Conservation (phyloP, 2,113 vertebrate genomes). For the Epinephelus moara region DNA sequence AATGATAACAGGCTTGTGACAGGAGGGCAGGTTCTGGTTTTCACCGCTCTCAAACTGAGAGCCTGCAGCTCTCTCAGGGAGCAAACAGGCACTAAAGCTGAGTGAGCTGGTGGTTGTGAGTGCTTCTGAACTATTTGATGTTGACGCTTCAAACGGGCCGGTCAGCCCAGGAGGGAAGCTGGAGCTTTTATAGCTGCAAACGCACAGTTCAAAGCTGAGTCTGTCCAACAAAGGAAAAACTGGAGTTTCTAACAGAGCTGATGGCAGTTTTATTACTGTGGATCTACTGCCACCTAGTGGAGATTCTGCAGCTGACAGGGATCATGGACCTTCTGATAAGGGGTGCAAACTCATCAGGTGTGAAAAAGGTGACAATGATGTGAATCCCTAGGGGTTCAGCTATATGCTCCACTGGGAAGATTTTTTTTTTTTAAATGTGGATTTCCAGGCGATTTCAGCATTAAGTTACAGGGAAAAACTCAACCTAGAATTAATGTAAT, state of each 20-base stretch:
- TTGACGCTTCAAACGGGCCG: constrained; percentile 11
- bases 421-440: too few relatives aligned
- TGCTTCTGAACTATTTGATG: constrained; percentile 33
- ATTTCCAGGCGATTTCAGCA: too few relatives aligned
- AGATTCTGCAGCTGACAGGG: background rate
- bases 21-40: background rate
- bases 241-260: background rate
- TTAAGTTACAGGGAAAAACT: too few relatives aligned
- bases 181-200: constrained; percentile 23
- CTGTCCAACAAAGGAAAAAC: constrained; percentile 9
- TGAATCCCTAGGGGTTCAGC: too few relatives aligned
- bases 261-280: background rate
- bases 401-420: too few relatives aligned
- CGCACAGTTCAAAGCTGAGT: constrained; percentile 21
- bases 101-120: background rate
- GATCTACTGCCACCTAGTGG: constrained; percentile 57
- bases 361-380: too few relatives aligned
- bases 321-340: background rate
- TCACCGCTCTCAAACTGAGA: background rate
- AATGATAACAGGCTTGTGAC: background rate
- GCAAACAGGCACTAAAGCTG: background rate
- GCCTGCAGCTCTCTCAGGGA: background rate
- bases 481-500: too few relatives aligned
- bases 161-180: constrained; percentile 13
- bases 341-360: too few relatives aligned